Evolutionary conservation across 2,797 vertebrate genomes (phyloP), one percentile per base, ranked within the genome.

Genomic region (Acrossocheilus wenchowensis): DNA sequence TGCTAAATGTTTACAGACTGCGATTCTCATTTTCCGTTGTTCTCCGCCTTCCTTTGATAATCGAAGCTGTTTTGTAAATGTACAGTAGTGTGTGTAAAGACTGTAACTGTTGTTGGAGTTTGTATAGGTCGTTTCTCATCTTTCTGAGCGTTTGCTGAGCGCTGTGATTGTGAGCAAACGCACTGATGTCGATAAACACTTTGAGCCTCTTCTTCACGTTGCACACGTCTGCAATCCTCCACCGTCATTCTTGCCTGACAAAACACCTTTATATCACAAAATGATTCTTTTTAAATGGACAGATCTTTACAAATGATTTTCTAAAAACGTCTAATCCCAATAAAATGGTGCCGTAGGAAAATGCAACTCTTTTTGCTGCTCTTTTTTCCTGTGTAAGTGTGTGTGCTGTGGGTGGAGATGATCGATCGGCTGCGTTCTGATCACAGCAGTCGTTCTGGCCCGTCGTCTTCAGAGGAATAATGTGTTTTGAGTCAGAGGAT

Each of bases 301-400:
- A 78, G 21, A 84, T 78, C 80, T 88, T 89, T 85, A 81, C 84
- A 89, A 78, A 54, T 88, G 57, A 83, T 89, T 91, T 91, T 91
- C 36, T 91, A 90, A 87, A 81, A 82, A 85, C 74, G 21, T 78
- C 50, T 89, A 84, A 91, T 91, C 87, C 86, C 80, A 92, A 91
- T 91, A 91, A 91, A 91, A 54, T 78, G 71, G 6, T 78, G 50
- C 79, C 45, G 68, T 82, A 75, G 34, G n/a, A 77, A 81, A 84
- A 68, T 60, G 36, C 75, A 41, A 17, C 21, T n/a, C 54, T 39
- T 23, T 54, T 66, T 30, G 66, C 23, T 72, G 9, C 7, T 69
- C 41, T 2, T 73, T 62, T 52, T 73, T n/a, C 81, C 2, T 79
- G 23, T 52, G 43, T 69, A 0, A 6, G 39, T 36, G 21, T 7